Evolutionary conservation across 35 echinoderm and acorn worm species (phyloP), one percentile per base, ranked within the genome.

Genomic region (Strongylocentrotus purpuratus): DNA sequence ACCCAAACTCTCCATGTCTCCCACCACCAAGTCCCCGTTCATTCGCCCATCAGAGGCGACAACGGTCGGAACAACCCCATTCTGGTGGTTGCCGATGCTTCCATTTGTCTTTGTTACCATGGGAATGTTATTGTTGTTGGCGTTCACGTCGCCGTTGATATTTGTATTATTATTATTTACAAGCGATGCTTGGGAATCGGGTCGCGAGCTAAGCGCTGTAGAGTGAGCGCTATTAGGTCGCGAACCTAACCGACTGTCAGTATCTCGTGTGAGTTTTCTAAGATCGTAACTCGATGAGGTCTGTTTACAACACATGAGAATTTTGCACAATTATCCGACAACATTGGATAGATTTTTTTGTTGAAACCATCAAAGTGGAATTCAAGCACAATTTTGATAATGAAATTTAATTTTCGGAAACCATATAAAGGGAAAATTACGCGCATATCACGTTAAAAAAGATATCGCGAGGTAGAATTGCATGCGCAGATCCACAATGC

Each of bases 1-100:
- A 11, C 96, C 98, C 25, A 99, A 8, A 87, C 98, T 99, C 20
- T 96, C 95, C 7, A 96, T 17, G 52, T 99, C 98, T 25, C 96
- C 95, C 5, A 96, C 86, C 32, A 95, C 96, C 31, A 93, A 33
- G 46, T 93, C 91, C 20, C 48, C 48, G 14, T 93, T 93, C 46
- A 9, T 2, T 46, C 46, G 32, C 46, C 91, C 91, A n/a, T 93
- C 48, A 15, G 46, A 13, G 91, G 45, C 46, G 91, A 46, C 33
- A 13, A 58, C 46, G 12, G 91, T 58, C 33, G 31, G 31, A 13
- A 58, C 46, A 32, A 41, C 87, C 35, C 35, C 35, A 35, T 89
- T 1, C 14, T 89, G 87, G 14, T 89, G 87, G 87, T 35, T 89
- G 35, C 35, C 35, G 17, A 89, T 32, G 91, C 91, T 58, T 46